These are phyloP conservation scores for Coreoperca whiteheadi DNA, from an alignment of 2,113 vertebrate species.

Conservation along the genomic window DNA sequence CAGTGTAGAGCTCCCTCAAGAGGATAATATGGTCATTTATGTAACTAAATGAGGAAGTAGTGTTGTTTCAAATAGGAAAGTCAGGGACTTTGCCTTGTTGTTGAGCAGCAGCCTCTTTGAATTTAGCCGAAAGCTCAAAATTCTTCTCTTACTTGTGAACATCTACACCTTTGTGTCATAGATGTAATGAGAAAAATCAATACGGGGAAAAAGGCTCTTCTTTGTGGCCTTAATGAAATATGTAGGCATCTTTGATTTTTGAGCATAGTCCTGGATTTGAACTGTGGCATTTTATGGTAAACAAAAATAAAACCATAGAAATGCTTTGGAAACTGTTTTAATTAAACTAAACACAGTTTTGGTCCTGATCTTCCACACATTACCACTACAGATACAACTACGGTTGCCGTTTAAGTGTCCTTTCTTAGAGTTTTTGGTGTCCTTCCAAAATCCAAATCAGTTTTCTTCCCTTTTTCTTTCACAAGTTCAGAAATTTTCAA, in stretches of 20 bases:
- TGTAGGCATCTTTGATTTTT: neutral
- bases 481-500: conserved; percentile 37
- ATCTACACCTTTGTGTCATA: neutral
- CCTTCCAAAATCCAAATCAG: neutral
- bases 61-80: neutral
- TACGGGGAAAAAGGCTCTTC: neutral
- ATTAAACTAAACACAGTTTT: neutral
- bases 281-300: neutral
- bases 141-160: neutral
- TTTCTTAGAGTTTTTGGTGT: neutral
- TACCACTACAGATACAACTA: neutral
- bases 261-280: neutral
- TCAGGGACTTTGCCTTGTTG: neutral
- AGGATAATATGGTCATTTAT: neutral
- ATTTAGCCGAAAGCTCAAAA: neutral
- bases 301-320: neutral
- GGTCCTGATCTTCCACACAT: neutral
- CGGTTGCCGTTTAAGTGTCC: neutral
- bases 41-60: neutral
- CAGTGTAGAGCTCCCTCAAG: conserved; percentile 36
- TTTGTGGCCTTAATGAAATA: neutral
- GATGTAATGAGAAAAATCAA: neutral
- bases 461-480: conserved; percentile 33
- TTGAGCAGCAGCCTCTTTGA: neutral
- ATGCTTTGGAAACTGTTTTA: neutral